These are phyloP conservation scores for Myathropa florea DNA, from an alignment of 2,888 invertebrate species.

Conservation along the genomic window DNA sequence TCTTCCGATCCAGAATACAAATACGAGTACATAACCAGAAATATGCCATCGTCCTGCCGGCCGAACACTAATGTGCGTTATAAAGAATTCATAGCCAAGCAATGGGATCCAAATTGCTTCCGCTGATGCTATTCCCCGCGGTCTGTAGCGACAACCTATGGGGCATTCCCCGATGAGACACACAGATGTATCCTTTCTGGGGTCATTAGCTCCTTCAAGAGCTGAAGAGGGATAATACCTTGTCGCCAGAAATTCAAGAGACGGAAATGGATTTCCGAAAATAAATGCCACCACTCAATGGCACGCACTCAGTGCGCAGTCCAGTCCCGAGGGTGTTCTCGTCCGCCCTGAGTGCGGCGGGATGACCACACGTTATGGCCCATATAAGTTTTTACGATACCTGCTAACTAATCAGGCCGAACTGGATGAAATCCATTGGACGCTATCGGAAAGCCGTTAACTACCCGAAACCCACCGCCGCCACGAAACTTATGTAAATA, in stretches of 20 bases:
- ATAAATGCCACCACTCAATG: constrained; percentile 28
- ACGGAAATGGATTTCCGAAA: constrained; percentile 58
- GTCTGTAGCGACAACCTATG: neutral
- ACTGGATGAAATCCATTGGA: neutral
- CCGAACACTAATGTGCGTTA: constrained; percentile 41
- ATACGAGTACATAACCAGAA: constrained; percentile 8
- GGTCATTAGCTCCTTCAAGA: constrained; percentile 40
- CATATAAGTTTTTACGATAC: constrained; percentile 60
- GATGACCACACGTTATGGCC: constrained; percentile 41
- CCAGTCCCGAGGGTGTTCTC: neutral
- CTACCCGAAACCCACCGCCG: neutral
- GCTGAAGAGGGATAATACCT: neutral
- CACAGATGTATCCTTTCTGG: constrained; percentile 17
- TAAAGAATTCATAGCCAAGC: constrained; percentile 63
- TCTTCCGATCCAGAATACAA: constrained; percentile 40
- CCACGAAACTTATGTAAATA: constrained; percentile 39
- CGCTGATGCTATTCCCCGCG: constrained; percentile 10
- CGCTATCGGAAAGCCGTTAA: neutral
- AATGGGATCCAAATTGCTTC: constrained; percentile 60
- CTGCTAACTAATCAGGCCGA: constrained; percentile 14
- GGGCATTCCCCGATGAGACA: no score
- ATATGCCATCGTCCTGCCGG: constrained; percentile 5
- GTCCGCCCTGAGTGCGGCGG: neutral
- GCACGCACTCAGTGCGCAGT: neutral
- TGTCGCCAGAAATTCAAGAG: constrained; percentile 27